Conservation (phyloP, 2,888 invertebrate species). For the Sarcophaga rosellei region DNA sequence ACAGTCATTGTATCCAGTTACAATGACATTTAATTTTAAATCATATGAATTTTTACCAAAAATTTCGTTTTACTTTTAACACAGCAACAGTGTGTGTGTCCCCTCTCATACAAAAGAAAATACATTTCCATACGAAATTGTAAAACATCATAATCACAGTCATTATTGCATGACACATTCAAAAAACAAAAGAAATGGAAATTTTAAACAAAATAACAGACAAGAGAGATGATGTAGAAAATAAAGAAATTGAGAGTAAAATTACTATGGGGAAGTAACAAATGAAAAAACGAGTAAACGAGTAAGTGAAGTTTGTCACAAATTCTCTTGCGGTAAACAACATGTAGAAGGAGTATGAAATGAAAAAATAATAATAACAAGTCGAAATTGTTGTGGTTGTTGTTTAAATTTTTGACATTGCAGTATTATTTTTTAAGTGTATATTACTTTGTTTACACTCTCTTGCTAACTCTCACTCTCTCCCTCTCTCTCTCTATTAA, state of each 20-base stretch:
- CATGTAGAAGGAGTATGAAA: not conserved
- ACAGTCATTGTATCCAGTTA: slow-evolving; percentile 25
- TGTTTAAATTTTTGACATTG: not conserved
- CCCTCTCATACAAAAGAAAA: not conserved
- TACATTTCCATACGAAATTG: slow-evolving; percentile 63
- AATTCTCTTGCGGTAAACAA: slow-evolving; percentile 19
- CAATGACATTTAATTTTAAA: slow-evolving; percentile 59
- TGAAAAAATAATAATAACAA: slow-evolving; percentile 30
- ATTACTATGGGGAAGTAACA: too few relatives aligned
- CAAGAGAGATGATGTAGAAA: not conserved
- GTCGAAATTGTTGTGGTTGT: not conserved
- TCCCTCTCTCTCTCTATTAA: too few relatives aligned
- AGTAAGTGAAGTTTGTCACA: slow-evolving; percentile 21
- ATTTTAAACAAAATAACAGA: not conserved
- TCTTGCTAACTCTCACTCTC: too few relatives aligned
- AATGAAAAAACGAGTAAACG: not conserved
- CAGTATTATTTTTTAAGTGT: not conserved
- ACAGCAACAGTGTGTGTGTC: not conserved
- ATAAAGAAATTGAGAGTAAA: too few relatives aligned
- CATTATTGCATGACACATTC: slow-evolving; percentile 6
- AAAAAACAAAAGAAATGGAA: not conserved
- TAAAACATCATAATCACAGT: slow-evolving; percentile 61
- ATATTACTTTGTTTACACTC: slow-evolving; percentile 4
- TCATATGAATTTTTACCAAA: slow-evolving; percentile 27
- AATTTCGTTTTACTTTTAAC: not conserved